These are phyloP conservation scores for Lates calcarifer DNA, from an alignment of 2,113 vertebrate genomes.

Conservation along the genomic window DNA sequence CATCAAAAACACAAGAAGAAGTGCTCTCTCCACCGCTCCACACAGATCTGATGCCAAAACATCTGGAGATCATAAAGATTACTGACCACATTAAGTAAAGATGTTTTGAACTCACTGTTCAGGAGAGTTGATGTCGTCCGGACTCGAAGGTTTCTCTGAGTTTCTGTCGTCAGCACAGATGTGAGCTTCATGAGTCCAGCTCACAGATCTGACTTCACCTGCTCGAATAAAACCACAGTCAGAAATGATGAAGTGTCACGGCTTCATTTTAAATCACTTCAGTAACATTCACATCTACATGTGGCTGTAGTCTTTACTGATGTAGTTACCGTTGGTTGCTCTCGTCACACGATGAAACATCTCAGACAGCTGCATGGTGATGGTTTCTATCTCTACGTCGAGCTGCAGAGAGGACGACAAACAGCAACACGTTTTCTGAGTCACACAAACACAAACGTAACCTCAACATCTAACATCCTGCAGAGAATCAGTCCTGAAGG, in stretches of 20 bases:
- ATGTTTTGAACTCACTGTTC: constrained; percentile 61
- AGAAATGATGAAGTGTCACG: no score
- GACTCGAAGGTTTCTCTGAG: neutral
- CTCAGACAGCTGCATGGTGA: constrained; percentile 40
- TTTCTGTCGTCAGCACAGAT: constrained; percentile 8
- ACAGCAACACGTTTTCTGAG: no score
- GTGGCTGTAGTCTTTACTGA: no score
- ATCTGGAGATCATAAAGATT: no score
- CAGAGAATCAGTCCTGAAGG: neutral
- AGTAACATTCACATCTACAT: no score
- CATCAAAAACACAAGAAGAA: no score
- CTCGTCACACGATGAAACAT: neutral
- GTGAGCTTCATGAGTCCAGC: constrained; percentile 36
- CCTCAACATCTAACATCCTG: no score
- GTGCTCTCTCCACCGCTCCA: no score
- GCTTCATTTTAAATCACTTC: neutral
- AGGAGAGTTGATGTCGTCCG: constrained; percentile 61
- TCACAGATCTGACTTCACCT: neutral
- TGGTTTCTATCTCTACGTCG: constrained; percentile 44
- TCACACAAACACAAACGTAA: no score
- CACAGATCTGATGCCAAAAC: no score
- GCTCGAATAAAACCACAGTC: neutral
- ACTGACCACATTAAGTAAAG: no score
- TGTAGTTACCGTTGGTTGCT: constrained; percentile 19
- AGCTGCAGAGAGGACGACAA: constrained; percentile 50